Conservation (phyloP, 2,113 vertebrate species). For the Gymnorhina tibicen region DNA sequence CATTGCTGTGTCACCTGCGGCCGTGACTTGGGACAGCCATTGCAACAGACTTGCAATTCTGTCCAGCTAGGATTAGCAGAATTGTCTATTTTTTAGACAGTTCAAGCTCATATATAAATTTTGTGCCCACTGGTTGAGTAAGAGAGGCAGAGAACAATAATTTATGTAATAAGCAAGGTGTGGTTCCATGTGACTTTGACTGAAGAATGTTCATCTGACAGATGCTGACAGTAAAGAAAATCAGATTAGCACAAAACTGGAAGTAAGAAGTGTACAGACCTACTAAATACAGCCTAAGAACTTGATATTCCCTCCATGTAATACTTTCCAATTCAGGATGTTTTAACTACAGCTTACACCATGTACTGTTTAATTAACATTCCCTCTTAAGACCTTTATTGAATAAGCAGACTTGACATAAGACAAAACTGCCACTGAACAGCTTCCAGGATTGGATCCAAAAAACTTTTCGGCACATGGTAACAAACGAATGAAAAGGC, state of each 20-base stretch:
- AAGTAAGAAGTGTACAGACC: neutral
- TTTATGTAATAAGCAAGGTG: neutral
- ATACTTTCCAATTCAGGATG: constrained; percentile 28
- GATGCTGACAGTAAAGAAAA: constrained; percentile 6
- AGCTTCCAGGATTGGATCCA: constrained; percentile 9
- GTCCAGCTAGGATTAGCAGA: neutral
- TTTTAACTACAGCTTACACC: constrained; percentile 21
- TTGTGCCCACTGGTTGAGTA: neutral
- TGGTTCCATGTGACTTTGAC: neutral
- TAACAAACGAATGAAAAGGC: neutral
- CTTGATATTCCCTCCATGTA: neutral
- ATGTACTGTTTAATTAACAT: constrained; percentile 36
- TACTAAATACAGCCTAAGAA: constrained; percentile 42
- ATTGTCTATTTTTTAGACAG: neutral
- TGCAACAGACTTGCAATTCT: neutral
- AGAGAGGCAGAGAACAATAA: neutral
- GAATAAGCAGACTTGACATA: constrained; percentile 57
- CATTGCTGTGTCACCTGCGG: neutral
- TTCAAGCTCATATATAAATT: neutral
- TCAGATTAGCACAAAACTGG: constrained; percentile 37
- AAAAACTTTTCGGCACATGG: neutral
- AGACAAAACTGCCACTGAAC: constrained; percentile 18
- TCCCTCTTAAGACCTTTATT: constrained; percentile 47
- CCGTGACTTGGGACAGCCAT: neutral
- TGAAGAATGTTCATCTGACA: neutral